A percentile compares a stretch with the other conserved stretches of the same genome.
These are phyloP conservation scores for Cyclina sinensis DNA, from an alignment of 1,140 invertebrate species.

Conservation along the genomic window DNA sequence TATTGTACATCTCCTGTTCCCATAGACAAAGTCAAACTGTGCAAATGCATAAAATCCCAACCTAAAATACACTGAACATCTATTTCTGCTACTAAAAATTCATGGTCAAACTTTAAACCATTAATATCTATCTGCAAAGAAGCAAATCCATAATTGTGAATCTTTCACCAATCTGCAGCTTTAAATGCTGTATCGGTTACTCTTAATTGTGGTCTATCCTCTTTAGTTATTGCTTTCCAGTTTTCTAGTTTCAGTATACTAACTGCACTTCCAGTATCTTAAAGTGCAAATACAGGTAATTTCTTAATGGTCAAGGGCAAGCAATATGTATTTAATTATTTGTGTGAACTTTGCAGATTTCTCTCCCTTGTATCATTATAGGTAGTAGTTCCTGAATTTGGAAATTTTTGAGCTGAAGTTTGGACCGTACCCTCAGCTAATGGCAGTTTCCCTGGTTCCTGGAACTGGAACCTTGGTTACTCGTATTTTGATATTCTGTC, in stretches of 20 bases:
- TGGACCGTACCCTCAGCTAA: neutral
- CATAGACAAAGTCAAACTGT: neutral
- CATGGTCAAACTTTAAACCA: neutral
- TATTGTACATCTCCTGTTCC: neutral
- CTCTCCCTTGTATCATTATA: too few relatives aligned
- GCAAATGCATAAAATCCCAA: constrained; percentile 15
- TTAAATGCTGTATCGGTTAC: neutral
- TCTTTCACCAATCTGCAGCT: neutral
- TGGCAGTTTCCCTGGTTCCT: neutral
- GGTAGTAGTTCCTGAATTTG: neutral
- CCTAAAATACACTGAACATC: neutral
- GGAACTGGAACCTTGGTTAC: neutral
- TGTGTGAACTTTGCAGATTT: neutral
- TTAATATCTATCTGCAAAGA: neutral
- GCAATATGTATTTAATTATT: neutral
- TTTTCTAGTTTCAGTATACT: neutral
- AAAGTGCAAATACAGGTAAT: neutral
- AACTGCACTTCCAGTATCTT: neutral
- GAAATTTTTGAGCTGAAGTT: neutral
- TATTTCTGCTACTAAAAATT: constrained; percentile 16
- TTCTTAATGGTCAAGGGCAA: neutral
- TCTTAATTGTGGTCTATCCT: neutral
- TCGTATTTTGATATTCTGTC: neutral
- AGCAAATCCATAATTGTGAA: neutral
- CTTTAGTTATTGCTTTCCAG: neutral